These are phyloP conservation scores for Andrena minutula DNA, from an alignment of 2,888 invertebrate species.

Conservation along the genomic window DNA sequence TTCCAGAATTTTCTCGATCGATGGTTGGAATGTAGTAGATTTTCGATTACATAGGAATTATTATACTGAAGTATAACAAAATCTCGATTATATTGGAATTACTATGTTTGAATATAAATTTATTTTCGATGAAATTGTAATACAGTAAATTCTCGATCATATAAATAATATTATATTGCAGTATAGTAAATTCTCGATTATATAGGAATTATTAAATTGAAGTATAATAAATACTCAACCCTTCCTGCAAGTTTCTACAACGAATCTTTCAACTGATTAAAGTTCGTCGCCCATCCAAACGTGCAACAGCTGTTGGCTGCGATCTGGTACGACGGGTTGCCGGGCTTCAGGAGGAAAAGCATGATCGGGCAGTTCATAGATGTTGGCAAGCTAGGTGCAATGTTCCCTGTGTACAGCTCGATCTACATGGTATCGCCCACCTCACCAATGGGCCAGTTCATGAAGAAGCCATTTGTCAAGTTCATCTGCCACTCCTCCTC, in stretches of 20 bases:
- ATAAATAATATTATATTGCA: too few species aligned
- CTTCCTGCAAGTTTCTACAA: neutral
- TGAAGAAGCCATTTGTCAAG: conserved; percentile 99
- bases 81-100: too few species aligned
- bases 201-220: too few species aligned
- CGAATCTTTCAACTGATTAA: conserved; percentile 75
- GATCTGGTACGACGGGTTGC: conserved; percentile 99
- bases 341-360: conserved; percentile 97
- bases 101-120: too few species aligned
- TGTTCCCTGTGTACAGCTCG: conserved; percentile 97
- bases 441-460: conserved; percentile 94
- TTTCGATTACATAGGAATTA: too few species aligned
- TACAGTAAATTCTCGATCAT: too few species aligned
- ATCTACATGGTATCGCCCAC: conserved; percentile 97
- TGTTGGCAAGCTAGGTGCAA: conserved; percentile 93
- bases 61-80: too few species aligned
- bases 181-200: too few species aligned
- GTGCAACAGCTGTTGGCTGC: conserved; percentile 98
- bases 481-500: conserved; percentile 99
- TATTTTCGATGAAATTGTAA: too few species aligned
- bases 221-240: too few species aligned
- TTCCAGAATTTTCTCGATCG: too few species aligned
- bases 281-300: conserved; percentile 99
- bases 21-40: too few species aligned
- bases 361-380: conserved; percentile 95